Conservation (phyloP, 2,113 vertebrate genomes). For the Furnarius figulus region DNA sequence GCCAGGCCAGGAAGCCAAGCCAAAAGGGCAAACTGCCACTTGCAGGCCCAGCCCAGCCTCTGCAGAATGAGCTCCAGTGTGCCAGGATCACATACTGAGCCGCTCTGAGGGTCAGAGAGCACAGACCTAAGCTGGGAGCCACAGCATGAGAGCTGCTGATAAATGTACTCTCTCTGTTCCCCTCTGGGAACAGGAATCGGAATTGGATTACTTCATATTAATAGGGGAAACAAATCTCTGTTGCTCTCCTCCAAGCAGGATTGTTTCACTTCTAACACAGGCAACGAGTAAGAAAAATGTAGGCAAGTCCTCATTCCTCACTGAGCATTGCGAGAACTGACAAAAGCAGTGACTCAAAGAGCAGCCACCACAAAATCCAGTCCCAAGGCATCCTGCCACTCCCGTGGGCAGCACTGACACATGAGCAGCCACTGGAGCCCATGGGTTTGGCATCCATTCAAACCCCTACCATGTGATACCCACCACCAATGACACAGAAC, state of each 20-base stretch:
- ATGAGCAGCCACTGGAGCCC: background rate
- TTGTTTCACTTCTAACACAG: background rate
- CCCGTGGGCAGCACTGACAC: background rate
- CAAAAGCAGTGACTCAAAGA: background rate
- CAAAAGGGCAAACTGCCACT: conserved; percentile 30
- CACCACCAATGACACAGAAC: background rate
- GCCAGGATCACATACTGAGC: background rate
- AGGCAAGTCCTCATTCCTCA: background rate
- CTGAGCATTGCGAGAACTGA: background rate
- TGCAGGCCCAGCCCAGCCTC: background rate
- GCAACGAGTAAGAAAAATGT: background rate
- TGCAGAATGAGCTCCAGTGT: background rate
- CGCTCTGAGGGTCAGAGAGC: background rate
- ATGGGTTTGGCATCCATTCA: rapidly evolving
- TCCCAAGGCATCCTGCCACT: background rate
- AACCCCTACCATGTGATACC: background rate
- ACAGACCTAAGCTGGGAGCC: background rate
- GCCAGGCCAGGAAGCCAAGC: background rate
- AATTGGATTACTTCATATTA: background rate
- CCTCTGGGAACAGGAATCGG: background rate
- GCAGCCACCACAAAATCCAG: background rate
- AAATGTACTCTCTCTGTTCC: rapidly evolving
- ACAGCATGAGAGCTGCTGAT: background rate
- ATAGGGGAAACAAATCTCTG: background rate
- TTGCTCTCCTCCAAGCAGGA: background rate